Conservation (phyloP, 1,140 invertebrate species). For the Lepidurus couesii region DNA sequence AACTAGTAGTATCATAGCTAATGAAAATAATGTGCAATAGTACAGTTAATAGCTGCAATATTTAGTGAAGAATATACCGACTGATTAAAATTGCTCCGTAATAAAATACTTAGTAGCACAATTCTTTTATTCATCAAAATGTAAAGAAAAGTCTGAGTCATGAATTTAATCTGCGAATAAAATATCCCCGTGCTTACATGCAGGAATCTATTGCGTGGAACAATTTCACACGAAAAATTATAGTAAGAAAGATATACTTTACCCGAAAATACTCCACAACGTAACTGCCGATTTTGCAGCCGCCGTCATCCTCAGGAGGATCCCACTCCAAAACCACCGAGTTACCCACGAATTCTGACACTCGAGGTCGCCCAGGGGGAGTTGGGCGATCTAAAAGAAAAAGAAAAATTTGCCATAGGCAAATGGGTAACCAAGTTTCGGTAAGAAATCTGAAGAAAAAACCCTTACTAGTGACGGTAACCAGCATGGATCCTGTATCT, state of each 20-base stretch:
- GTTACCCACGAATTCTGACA: slow-evolving; percentile 65
- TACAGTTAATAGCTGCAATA: too few relatives aligned
- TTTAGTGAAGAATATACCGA: too few relatives aligned
- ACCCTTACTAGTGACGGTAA: slow-evolving; percentile 69
- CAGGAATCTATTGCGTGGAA: neutral
- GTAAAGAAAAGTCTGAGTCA: too few relatives aligned
- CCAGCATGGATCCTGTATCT: slow-evolving; percentile 68
- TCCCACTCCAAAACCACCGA: slow-evolving; percentile 83
- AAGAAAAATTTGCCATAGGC: neutral
- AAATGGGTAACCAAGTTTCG: neutral
- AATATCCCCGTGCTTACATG: too few relatives aligned
- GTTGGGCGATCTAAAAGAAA: slow-evolving; percentile 63
- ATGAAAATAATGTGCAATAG: too few relatives aligned
- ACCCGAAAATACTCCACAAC: slow-evolving; percentile 86
- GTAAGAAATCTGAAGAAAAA: neutral
- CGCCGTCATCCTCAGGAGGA: slow-evolving; percentile 83
- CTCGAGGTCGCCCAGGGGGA: slow-evolving; percentile 70
- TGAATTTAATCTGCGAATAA: too few relatives aligned
- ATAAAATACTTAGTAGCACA: too few relatives aligned
- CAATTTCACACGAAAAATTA: neutral
- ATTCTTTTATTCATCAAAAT: too few relatives aligned
- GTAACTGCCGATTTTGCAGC: slow-evolving; percentile 85
- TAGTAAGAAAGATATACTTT: slow-evolving; percentile 38
- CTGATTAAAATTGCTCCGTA: too few relatives aligned
- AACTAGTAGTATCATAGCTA: too few relatives aligned